Base-by-base conservation (phyloP, 1,140 invertebrate species). In the Zaprionus tsacasi region DNA sequence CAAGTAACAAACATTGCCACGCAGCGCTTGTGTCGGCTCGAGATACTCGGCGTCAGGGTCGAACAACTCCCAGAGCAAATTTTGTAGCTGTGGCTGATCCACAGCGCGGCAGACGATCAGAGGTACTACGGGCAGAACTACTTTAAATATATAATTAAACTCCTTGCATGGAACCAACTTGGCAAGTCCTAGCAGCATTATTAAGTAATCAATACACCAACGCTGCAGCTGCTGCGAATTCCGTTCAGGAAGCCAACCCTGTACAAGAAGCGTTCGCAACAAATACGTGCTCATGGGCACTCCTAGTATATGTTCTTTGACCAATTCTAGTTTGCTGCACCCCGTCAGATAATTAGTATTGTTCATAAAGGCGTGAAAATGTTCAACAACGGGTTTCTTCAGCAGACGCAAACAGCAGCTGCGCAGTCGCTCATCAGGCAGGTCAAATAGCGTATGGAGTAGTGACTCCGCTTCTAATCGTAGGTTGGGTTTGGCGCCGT, bases 311-410 rank as follows among this genome's bases (percentile, higher is more conserved):
- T 82, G 75, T 12, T 70, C 45, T 0, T 45, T 55, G 0, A 69
- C 45, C 13, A 92, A 35, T 12, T 79, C 59, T 13, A 55, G 12
- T 15, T 90, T 90, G 12, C 6, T 71, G 57, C 73, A 80, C 11
- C 81, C 85, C 6, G 61, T 13, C n/a, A 74, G 17, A 17, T 88
- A 88, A n/a, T 33, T 58, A 3, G 78, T 73, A 5, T 72, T 72
- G 66, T 81, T 78, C 55, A 90, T 70, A 12, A 92, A 38, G 0
- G 70, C 63, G 52, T 86, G 85, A 15, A 91, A 92, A 36, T 85
- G 86, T 0, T 63, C 40, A 8, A 82, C 70, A 13, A 80, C 74
- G 0, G 73, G 60, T 0, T 55, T 63, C 7, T 45, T 50, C n/a
- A 91, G 65, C 15, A 79, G 35, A 2, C 75, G 50, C 48, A 82